phyloP scores from a whole-genome alignment of 2,888 invertebrate species.

The Lamellibrachia columna region DNA sequence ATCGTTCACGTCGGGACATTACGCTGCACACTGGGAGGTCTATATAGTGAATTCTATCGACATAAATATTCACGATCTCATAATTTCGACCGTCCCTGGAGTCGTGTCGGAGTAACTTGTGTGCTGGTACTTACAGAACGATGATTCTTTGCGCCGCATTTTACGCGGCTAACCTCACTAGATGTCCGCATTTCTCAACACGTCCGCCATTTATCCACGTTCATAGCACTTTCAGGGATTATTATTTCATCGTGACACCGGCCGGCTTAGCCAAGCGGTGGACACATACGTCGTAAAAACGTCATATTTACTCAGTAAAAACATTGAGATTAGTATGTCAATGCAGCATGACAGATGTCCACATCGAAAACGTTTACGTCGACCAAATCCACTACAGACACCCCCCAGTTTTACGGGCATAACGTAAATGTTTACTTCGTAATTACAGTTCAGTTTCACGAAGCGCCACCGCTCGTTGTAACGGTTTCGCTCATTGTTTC shows the following conservation, averaged over 20 bases:
- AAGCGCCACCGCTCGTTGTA: too few species aligned
- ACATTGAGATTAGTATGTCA: neutral
- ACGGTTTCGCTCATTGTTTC: neutral
- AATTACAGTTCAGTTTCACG: neutral
- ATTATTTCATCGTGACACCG: neutral
- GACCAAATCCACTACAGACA: neutral
- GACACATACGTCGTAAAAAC: neutral
- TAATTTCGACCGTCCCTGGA: neutral
- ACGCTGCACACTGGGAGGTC: neutral
- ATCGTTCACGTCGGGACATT: neutral
- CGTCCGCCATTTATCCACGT: neutral
- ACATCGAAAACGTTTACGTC: neutral
- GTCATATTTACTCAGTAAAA: neutral
- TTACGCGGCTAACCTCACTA: neutral
- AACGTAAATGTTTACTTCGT: neutral
- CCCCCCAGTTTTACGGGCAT: neutral
- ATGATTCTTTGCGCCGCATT: neutral
- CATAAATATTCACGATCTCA: neutral
- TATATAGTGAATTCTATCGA: neutral
- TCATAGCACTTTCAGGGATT: neutral
- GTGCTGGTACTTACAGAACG: neutral
- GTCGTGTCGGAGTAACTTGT: neutral
- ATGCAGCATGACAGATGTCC: neutral
- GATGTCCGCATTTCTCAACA: neutral
- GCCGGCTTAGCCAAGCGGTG: neutral